phyloP scores from a whole-genome alignment of 2,888 invertebrate genomes.

The Galerucella pusilla region DNA sequence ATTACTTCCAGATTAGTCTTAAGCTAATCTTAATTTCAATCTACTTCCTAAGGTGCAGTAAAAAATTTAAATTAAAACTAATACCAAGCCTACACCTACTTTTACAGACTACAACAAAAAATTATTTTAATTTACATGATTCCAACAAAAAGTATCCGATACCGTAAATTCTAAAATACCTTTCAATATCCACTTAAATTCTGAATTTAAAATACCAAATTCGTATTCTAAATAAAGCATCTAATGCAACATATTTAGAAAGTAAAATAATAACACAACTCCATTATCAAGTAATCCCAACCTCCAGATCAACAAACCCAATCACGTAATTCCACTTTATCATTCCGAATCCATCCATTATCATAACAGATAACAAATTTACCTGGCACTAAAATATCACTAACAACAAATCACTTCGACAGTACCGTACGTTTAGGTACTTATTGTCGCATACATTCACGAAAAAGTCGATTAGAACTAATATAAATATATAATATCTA shows the following conservation, averaged over 20 bases:
- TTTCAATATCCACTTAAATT: neutral
- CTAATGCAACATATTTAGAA: conserved; percentile 14
- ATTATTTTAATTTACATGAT: too few species aligned
- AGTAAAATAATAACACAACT: conserved; percentile 24
- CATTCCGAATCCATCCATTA: conserved; percentile 10
- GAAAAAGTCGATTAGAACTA: neutral
- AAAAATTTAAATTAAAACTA: too few species aligned
- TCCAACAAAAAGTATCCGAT: too few species aligned
- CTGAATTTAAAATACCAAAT: neutral
- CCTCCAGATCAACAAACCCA: conserved; percentile 19
- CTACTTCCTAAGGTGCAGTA: too few species aligned
- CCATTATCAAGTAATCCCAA: conserved; percentile 13
- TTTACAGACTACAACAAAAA: too few species aligned
- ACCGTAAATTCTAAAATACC: too few species aligned
- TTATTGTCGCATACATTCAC: conserved; percentile 12
- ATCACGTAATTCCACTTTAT: conserved; percentile 17
- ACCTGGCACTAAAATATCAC: conserved; percentile 28
- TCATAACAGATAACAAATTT: conserved; percentile 19
- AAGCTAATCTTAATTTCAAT: too few species aligned
- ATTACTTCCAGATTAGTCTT: too few species aligned
- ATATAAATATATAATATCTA: neutral
- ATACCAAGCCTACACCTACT: too few species aligned
- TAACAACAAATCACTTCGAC: conserved; percentile 19
- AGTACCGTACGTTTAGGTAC: conserved; percentile 23
- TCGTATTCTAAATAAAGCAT: neutral